Evolutionary conservation across 2,113 vertebrate species (phyloP).

Genomic region (Stegostoma tigrinum): DNA sequence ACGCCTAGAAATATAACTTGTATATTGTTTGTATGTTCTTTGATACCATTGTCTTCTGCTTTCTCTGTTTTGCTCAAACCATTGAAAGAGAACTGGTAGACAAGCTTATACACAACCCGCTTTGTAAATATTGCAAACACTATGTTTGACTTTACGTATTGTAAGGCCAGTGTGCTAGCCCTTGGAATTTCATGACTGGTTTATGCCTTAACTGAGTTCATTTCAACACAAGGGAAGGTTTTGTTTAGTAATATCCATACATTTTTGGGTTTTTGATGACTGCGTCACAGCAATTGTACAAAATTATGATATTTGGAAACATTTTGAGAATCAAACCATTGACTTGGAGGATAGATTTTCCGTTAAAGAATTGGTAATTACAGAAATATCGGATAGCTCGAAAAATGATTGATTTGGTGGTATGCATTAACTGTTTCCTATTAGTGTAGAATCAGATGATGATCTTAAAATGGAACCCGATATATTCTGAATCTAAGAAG

Average conservation of each 20-base stretch:
- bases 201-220: neutral
- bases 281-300: neutral
- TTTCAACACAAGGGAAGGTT: neutral
- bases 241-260: neutral
- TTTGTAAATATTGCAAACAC: neutral
- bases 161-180: neutral
- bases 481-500: no score
- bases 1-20: neutral
- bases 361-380: neutral
- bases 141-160: neutral
- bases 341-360: neutral
- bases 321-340: neutral
- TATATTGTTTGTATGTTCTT: neutral
- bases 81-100: neutral
- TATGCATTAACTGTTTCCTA: neutral
- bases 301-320: neutral
- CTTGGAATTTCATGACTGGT: neutral
- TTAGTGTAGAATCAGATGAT: neutral
- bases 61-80: neutral
- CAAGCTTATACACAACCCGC: neutral
- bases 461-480: neutral
- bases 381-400: neutral
- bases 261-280: neutral
- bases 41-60: neutral
- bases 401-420: neutral